Evolutionary conservation across 2,797 vertebrate species (phyloP), one percentile per base, ranked within the genome.

Genomic region (Sorex maritimensis): DNA sequence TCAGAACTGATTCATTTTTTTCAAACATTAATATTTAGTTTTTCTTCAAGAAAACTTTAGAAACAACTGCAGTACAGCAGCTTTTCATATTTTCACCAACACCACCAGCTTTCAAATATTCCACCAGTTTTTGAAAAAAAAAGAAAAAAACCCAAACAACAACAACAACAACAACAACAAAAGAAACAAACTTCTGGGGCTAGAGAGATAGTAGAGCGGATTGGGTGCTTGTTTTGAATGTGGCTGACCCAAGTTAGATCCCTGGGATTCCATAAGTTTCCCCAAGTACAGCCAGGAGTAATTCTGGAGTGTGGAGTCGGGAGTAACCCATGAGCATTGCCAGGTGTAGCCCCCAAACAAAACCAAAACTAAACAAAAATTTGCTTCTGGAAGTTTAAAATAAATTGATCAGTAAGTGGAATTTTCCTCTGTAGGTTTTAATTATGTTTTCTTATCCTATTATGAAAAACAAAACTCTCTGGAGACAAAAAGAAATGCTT

Each of bases 21-120:
- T 6, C 65, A 28, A 67, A 26, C 49, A 38, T 71, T 90, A 72
- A 24, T 90, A 73, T 93, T 87, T 92, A 74, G 15, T 88, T 88
- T 95, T 93, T 84, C 73, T 94, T 89, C 23, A 82, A 86, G 88
- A 95, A 93, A 80, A 1, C 52, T 81, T 84, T 69, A 88, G 86
- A 81, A 94, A 86, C 71, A 95, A 88, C 23, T 38, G 15, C 1
- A 75, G 44, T 21, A 81, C 38, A 87, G 80, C 44, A 90, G 34
- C 68, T 73, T 17, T 74, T 81, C 46, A 94, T 55, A 41, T 82
- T 93, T 88, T 94, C 86, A 69, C 79, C 63, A 79, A 52, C 30
- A 91, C 81, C 14, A 58, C 9, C 30, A 83, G 44, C 19, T 83
- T 58, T 72, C n/a, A 52, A 44, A 73, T n/a, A 88, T 75, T 34